Percentiles rank a stretch among this genome's conserved stretches.
Evolutionary conservation across 2,888 invertebrate genomes (phyloP).

Genomic region (Rhingia campestris): DNA sequence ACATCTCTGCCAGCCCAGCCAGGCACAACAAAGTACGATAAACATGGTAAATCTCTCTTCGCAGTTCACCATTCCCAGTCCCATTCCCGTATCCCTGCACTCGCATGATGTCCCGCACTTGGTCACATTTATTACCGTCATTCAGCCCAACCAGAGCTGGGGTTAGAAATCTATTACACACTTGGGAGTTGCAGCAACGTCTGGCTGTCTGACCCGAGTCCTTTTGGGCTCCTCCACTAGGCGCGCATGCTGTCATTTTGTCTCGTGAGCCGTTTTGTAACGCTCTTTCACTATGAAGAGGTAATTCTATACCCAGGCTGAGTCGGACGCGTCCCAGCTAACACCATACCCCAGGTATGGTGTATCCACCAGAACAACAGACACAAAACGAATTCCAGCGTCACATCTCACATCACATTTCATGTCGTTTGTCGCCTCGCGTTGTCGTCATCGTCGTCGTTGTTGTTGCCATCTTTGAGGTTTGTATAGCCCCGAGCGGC

Average conservation of each 20-base stretch:
- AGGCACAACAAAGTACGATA: slow-evolving; percentile 28
- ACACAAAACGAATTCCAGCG: slow-evolving; percentile 42
- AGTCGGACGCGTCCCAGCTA: slow-evolving; percentile 40
- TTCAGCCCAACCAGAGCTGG: not conserved
- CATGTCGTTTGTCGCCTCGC: slow-evolving; percentile 54
- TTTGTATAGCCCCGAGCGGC: slow-evolving; percentile 26
- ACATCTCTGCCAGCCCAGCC: slow-evolving; percentile 23
- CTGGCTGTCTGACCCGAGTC: slow-evolving; percentile 44
- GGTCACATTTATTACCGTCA: slow-evolving; percentile 37
- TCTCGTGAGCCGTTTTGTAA: slow-evolving; percentile 25
- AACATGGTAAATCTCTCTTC: slow-evolving; percentile 27
- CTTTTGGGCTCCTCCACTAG: slow-evolving; percentile 29
- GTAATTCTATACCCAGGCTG: slow-evolving; percentile 41
- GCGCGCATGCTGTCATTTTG: slow-evolving; percentile 22
- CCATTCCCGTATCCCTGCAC: not conserved
- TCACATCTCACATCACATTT: slow-evolving; percentile 53
- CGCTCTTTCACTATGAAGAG: slow-evolving; percentile 13
- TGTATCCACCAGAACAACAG: not conserved
- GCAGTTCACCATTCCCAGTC: not conserved
- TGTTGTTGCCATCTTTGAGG: slow-evolving; percentile 11
- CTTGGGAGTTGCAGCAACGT: slow-evolving; percentile 15
- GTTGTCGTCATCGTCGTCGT: slow-evolving; percentile 33
- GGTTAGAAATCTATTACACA: slow-evolving; percentile 24
- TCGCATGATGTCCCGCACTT: slow-evolving; percentile 13
- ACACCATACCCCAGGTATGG: slow-evolving; percentile 20